Base-by-base conservation (phyloP, 2,888 invertebrate genomes). In the Melikaiella ostensackeni region DNA sequence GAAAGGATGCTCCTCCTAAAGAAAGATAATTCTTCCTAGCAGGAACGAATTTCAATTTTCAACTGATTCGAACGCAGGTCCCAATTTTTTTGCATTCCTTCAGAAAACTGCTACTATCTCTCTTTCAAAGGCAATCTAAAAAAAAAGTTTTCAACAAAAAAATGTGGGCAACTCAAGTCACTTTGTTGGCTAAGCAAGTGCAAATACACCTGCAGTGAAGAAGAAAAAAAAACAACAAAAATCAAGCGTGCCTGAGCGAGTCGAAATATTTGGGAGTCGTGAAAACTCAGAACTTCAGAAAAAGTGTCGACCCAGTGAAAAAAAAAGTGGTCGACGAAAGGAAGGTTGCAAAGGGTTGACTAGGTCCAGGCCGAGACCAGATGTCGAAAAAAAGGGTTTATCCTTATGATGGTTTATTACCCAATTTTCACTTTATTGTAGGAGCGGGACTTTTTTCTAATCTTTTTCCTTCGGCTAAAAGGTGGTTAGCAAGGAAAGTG, bases 381-480 rank as follows among this genome's bases (percentile, higher is more conserved):
- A 63, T 33, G 11, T 2, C 33, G 30, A 63, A 63, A 63, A 63
- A 63, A 63, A 63, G n/a, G n/a, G 11, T 35, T 35, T 11, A 35
- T 63, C 63, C 21, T 63, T 19, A 63, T 35, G 30, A 35, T 35
- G 64, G 77, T 85, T 86, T 85, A 86, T 82, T 83, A 81, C 79
- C 79, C 74, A 86, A 85, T 86, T 33, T 86, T 86, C 82, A 84
- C 82, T 87, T 85, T 84, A 80, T 82, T 70, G 27, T 27, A 27
- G 59, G 27, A 59, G 27, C 75, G 46, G 63, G 61, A 75, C 77
- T 78, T 75, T 79, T 76, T 78, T 81, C 76, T 77, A 80, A 80
- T 79, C 80, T 81, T 82, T 81, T 81, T 50, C 55, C 74, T 74
- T 27, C 11, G 27, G 55, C 42, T 55, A 75, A 81, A 75, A 76